These are phyloP conservation scores for Plemyria rubiginata DNA, from an alignment of 2,888 invertebrate species.

Conservation along the genomic window DNA sequence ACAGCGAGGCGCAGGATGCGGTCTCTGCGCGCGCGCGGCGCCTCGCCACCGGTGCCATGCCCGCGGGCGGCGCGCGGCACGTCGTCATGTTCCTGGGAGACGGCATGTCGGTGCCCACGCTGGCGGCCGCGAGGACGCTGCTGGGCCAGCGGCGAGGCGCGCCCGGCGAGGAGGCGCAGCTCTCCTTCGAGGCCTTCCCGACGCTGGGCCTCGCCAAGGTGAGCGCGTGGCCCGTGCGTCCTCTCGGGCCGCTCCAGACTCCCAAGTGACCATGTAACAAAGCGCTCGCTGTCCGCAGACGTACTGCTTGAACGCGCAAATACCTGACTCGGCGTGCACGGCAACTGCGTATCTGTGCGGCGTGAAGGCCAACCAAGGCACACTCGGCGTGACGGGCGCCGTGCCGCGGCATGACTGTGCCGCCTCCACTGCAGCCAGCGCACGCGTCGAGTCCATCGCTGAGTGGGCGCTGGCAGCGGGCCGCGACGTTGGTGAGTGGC, in stretches of 20 bases:
- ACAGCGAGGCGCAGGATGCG: constrained; percentile 33
- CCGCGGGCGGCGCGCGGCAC: constrained; percentile 45
- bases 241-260: too few species aligned
- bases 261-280: background rate
- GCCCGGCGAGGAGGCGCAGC: constrained; percentile 83
- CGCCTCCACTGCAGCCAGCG: constrained; percentile 87
- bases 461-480: constrained; percentile 83
- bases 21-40: constrained; percentile 2
- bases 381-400: constrained; percentile 87
- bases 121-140: constrained; percentile 86
- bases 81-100: constrained; percentile 89
- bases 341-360: constrained; percentile 88
- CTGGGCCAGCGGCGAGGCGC: constrained; percentile 76
- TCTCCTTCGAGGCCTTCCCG: constrained; percentile 85
- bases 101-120: constrained; percentile 89
- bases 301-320: constrained; percentile 85
- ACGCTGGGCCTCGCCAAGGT: constrained; percentile 18
- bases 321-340: constrained; percentile 89
- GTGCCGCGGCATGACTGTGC: constrained; percentile 86
- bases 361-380: constrained; percentile 86
- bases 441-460: constrained; percentile 52
- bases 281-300: constrained; percentile 60
- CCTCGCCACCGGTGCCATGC: constrained; percentile 5
- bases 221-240: background rate
- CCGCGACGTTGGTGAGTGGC: constrained; percentile 53